These are phyloP conservation scores for Gallinago solitaria DNA, from an alignment of 2,797 vertebrate genomes.

Conservation along the genomic window DNA sequence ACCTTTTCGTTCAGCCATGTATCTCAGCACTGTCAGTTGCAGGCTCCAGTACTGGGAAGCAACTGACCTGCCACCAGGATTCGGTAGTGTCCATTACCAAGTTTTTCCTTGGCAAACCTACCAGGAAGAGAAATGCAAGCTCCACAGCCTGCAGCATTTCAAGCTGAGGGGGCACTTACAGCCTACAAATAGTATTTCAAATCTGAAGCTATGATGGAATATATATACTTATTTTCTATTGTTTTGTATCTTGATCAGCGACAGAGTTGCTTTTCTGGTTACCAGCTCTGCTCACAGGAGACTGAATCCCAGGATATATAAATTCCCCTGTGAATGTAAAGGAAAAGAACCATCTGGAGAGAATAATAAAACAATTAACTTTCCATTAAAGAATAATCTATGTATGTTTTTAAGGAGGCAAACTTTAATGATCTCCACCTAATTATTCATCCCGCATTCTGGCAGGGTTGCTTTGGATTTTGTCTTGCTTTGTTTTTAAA, in stretches of 20 bases:
- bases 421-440: slow-evolving; percentile 70
- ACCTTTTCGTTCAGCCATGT: neutral
- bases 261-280: slow-evolving; percentile 9
- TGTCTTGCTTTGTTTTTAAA: neutral
- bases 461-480: neutral
- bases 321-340: slow-evolving; percentile 62
- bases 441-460: slow-evolving; percentile 48
- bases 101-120: neutral
- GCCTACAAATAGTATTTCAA: neutral
- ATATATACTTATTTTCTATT: neutral
- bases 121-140: neutral
- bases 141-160: neutral
- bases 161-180: neutral
- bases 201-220: neutral
- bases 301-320: slow-evolving; percentile 40
- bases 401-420: slow-evolving; percentile 77
- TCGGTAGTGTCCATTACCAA: neutral
- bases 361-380: slow-evolving; percentile 81
- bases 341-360: slow-evolving; percentile 78
- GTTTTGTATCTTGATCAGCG: neutral
- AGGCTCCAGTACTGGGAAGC: neutral
- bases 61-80: neutral
- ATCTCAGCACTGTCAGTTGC: neutral
- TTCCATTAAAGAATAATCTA: slow-evolving; percentile 82
- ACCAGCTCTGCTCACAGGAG: slow-evolving; percentile 35